These are phyloP conservation scores for Apodemia duryi DNA, from an alignment of 2,888 invertebrate genomes.

Conservation along the genomic window DNA sequence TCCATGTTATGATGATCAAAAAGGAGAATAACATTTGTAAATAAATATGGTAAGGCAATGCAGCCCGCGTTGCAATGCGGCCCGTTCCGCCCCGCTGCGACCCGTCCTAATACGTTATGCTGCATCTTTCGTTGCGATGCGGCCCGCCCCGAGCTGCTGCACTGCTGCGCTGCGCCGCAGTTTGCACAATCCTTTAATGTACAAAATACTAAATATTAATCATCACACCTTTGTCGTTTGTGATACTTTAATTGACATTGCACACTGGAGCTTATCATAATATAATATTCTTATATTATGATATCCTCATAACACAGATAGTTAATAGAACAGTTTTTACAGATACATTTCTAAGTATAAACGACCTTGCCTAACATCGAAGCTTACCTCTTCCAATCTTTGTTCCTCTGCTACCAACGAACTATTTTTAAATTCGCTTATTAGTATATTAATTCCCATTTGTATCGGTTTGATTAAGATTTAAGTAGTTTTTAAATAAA, in stretches of 20 bases:
- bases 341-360: neutral
- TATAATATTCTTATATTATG: too few species aligned
- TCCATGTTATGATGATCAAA: too few species aligned
- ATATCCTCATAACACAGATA: neutral
- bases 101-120: too few species aligned
- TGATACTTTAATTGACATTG: neutral
- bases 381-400: constrained; percentile 36
- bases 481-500: neutral
- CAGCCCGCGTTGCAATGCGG: too few species aligned
- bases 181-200: too few species aligned
- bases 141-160: too few species aligned
- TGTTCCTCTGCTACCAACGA: constrained; percentile 35
- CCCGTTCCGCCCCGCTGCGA: too few species aligned
- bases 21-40: too few species aligned
- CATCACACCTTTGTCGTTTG: neutral
- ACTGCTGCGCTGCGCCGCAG: too few species aligned
- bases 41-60: too few species aligned
- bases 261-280: neutral
- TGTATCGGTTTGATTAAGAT: neutral
- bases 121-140: too few species aligned
- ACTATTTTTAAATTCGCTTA: constrained; percentile 8
- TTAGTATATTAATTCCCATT: neutral
- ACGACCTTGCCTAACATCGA: constrained; percentile 34
- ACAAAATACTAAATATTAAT: neutral
- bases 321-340: neutral